phyloP scores from a whole-genome alignment of 2,113 vertebrate genomes.

The Forbesichthys agassizii region DNA sequence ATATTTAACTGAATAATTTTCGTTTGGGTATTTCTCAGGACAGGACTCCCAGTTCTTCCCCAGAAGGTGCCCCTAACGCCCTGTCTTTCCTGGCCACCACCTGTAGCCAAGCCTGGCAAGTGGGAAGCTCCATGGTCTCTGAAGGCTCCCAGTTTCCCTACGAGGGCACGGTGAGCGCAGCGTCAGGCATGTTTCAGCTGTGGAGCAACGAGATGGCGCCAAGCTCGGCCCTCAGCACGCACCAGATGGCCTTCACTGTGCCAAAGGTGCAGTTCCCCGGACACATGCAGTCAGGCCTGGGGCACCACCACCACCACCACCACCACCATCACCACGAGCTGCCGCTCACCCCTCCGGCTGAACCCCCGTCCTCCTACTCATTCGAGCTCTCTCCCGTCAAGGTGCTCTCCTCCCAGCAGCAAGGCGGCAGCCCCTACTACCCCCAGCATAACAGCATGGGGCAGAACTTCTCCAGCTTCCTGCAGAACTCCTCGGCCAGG shows the following conservation, averaged over 20 bases:
- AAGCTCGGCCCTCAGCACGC: slow-evolving; percentile 73
- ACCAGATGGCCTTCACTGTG: slow-evolving; percentile 81
- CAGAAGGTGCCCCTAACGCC: slow-evolving; percentile 73
- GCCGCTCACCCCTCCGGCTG: slow-evolving; percentile 84
- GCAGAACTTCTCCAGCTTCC: slow-evolving; percentile 81
- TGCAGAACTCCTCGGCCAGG: slow-evolving; percentile 75
- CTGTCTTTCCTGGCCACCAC: slow-evolving; percentile 80
- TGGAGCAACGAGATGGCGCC: slow-evolving; percentile 82
- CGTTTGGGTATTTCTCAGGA: slow-evolving; percentile 62
- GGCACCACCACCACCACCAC: slow-evolving; percentile 74
- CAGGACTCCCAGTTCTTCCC: slow-evolving; percentile 80
- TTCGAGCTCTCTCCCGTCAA: slow-evolving; percentile 85
- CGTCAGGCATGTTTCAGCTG: slow-evolving; percentile 83
- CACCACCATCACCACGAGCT: slow-evolving; percentile 81
- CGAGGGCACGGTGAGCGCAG: slow-evolving; percentile 73
- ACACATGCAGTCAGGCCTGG: slow-evolving; percentile 74
- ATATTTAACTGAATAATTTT: no score
- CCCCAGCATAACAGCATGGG: slow-evolving; percentile 75
- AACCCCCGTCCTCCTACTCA: slow-evolving; percentile 78
- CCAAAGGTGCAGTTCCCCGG: slow-evolving; percentile 82
- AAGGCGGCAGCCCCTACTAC: slow-evolving; percentile 74
- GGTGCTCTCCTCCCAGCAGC: slow-evolving; percentile 75
- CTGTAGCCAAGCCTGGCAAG: slow-evolving; percentile 80
- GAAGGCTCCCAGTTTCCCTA: slow-evolving; percentile 76
- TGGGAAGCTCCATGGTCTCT: slow-evolving; percentile 61